These are phyloP conservation scores for Dinoponera quadriceps DNA, from an alignment of 1,140 invertebrate genomes.

Conservation along the genomic window DNA sequence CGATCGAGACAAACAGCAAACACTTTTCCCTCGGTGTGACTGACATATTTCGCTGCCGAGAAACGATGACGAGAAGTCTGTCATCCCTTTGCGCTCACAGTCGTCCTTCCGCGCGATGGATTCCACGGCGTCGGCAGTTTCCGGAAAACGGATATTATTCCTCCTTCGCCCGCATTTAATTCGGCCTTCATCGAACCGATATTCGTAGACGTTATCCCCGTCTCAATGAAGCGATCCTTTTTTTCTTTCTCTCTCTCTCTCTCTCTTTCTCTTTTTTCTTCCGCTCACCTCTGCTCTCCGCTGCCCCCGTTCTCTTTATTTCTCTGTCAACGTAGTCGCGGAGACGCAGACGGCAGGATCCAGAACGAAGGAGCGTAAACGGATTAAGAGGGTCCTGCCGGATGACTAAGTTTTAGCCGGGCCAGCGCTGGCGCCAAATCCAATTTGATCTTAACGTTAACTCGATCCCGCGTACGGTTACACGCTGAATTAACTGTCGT, in stretches of 20 bases:
- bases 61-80: neutral
- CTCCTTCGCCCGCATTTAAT: slow-evolving; percentile 45
- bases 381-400: slow-evolving; percentile 81
- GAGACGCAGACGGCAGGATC: slow-evolving; percentile 66
- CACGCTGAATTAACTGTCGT: slow-evolving; percentile 79
- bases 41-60: neutral
- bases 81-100: slow-evolving; percentile 3
- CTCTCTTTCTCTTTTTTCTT: neutral
- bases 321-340: slow-evolving; percentile 55
- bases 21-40: too few species aligned
- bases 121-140: slow-evolving; percentile 42
- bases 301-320: slow-evolving; percentile 62
- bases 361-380: slow-evolving; percentile 76
- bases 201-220: slow-evolving; percentile 23
- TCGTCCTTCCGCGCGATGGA: neutral
- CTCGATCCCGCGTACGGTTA: slow-evolving; percentile 81
- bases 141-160: slow-evolving; percentile 46
- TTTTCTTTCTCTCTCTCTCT: neutral
- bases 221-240: slow-evolving; percentile 28
- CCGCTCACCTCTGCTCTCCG: neutral
- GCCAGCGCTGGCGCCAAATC: slow-evolving; percentile 77
- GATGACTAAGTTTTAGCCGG: slow-evolving; percentile 81
- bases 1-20: too few species aligned
- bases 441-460: slow-evolving; percentile 83
- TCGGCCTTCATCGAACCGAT: slow-evolving; percentile 27